Conservation (phyloP, 2,888 invertebrate species). For the Clusia tigrina region DNA sequence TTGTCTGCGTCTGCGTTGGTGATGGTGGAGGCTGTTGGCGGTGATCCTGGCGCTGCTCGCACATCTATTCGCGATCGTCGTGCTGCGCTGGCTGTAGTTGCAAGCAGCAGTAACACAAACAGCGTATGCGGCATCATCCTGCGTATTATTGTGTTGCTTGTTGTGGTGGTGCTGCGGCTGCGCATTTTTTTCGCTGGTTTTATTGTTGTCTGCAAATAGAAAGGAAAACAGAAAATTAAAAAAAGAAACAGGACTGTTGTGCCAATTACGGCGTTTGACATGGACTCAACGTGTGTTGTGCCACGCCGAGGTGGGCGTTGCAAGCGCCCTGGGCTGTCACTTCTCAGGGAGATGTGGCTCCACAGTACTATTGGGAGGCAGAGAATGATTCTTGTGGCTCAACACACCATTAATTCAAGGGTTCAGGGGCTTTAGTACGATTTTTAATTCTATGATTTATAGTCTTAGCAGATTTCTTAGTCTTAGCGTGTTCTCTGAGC, state of each 20-base stretch:
- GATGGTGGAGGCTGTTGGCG: slow-evolving; percentile 37
- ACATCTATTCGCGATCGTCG: slow-evolving; percentile 59
- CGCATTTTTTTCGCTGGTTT: slow-evolving; percentile 32
- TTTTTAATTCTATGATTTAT: too few species aligned
- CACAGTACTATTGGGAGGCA: too few species aligned
- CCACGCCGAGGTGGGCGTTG: too few species aligned
- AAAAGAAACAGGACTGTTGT: neutral
- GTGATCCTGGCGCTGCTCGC: slow-evolving; percentile 36
- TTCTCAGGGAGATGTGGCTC: too few species aligned
- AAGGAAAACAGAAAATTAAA: slow-evolving; percentile 19
- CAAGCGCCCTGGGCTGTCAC: too few species aligned
- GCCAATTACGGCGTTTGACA: slow-evolving; percentile 10
- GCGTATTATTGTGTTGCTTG: slow-evolving; percentile 37
- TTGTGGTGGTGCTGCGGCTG: slow-evolving; percentile 34
- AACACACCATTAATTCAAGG: too few species aligned
- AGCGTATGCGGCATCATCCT: slow-evolving; percentile 42
- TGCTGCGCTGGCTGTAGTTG: slow-evolving; percentile 45
- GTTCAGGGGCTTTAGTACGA: too few species aligned
- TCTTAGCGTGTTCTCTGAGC: too few species aligned
- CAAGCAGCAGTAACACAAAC: slow-evolving; percentile 40
- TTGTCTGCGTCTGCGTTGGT: slow-evolving; percentile 46
- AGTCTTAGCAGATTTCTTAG: too few species aligned
- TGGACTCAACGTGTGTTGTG: slow-evolving; percentile 5
- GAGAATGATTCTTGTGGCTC: too few species aligned
- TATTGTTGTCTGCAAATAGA: slow-evolving; percentile 23